phyloP scores from a whole-genome alignment of 2,113 vertebrate species.

The Lasiurus cinereus region DNA sequence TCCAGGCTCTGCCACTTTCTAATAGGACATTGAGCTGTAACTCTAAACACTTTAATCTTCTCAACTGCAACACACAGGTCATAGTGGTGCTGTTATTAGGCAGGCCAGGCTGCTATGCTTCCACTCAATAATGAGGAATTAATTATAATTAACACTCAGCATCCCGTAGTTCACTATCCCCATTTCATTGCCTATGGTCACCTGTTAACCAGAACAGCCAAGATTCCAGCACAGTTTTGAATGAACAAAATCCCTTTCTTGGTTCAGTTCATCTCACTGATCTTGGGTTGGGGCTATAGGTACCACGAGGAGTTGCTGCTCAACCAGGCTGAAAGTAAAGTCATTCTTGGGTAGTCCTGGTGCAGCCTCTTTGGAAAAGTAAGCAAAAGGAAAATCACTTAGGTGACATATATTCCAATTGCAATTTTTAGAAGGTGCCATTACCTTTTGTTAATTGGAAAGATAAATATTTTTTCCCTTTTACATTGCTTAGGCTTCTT shows the following conservation, averaged over 20 bases:
- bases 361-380: background rate
- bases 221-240: background rate
- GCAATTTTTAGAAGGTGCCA: background rate
- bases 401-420: background rate
- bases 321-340: background rate
- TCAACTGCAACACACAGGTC: background rate
- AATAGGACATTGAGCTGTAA: background rate
- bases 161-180: background rate
- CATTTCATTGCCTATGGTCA: background rate
- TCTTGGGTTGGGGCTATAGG: background rate
- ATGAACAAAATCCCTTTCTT: background rate
- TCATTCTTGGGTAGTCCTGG: background rate
- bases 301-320: background rate
- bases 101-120: background rate
- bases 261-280: background rate
- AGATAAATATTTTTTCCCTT: background rate
- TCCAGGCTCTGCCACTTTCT: background rate
- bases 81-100: background rate
- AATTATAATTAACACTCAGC: background rate
- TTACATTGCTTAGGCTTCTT: background rate
- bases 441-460: background rate
- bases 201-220: background rate
- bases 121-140: background rate
- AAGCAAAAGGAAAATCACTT: background rate
- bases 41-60: background rate